Conservation (phyloP, 1,140 invertebrate genomes). For the Aricia agestis region DNA sequence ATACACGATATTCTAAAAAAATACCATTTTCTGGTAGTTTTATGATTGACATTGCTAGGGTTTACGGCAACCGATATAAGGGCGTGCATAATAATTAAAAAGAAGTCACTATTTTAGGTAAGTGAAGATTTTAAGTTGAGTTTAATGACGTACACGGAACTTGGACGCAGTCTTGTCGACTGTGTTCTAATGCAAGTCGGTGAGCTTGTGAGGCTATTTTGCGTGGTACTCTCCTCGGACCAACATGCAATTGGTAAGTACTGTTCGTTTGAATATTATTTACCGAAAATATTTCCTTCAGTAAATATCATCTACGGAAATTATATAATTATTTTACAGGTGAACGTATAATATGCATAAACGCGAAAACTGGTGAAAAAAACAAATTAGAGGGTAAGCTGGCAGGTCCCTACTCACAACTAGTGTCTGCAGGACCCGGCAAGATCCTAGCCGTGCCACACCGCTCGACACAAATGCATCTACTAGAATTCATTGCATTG, state of each 20-base stretch:
- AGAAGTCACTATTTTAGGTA: conserved; percentile 32
- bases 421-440: conserved; percentile 47
- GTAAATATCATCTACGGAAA: too few relatives aligned
- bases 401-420: conserved; percentile 52
- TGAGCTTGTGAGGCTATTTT: conserved; percentile 50
- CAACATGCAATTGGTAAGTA: conserved; percentile 60
- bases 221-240: conserved; percentile 61
- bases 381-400: conserved; percentile 69
- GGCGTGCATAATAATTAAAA: not conserved
- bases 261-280: too few relatives aligned
- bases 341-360: conserved; percentile 63
- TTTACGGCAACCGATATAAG: too few relatives aligned
- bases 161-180: conserved; percentile 60
- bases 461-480: conserved; percentile 42
- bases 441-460: conserved; percentile 54
- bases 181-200: conserved; percentile 58
- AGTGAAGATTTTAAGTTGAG: conserved; percentile 45
- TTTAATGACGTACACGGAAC: conserved; percentile 53
- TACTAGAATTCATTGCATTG: conserved; percentile 49
- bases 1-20: too few relatives aligned
- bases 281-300: too few relatives aligned
- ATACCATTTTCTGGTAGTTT: too few relatives aligned
- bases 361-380: conserved; percentile 60
- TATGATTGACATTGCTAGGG: too few relatives aligned
- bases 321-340: conserved; percentile 30